Base-by-base conservation (phyloP, 2,797 vertebrate species). In the Picus viridis region DNA sequence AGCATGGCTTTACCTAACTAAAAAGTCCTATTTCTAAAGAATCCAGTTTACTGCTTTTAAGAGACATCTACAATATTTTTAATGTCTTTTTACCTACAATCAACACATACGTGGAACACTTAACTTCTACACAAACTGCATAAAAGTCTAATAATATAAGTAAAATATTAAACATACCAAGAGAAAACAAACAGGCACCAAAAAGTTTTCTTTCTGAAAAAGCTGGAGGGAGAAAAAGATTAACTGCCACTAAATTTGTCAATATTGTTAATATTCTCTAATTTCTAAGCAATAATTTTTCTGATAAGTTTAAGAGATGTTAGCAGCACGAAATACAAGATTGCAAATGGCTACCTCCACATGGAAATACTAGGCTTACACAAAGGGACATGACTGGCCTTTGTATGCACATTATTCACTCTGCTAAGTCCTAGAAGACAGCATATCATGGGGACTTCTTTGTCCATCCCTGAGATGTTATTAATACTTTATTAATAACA, bases 101-200 rank as follows among this genome's bases (percentile, higher is more conserved):
- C 12, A 77, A 85, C 5, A 53, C 57, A 63, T 1, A 82, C 2
- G 34, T 1, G 1, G 7, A 86, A 20, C 30, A 59, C 18, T 73
- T 65, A 27, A 27, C 4, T 23, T 56, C 0, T 2, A 18, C 0
- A 0, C 8, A 51, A 51, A 29, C 15, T 58, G 43, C 16, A 24
- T 41, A 62, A 12, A 80, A 71, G 26, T 16, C 7, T 12, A 70
- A 69, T 16, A 23, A 70, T 22, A 26, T 6, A 67, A 29, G 22
- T 4, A 71, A 69, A 34, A 56, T 32, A 2, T n/a, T n/a, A 49
- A 69, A 8, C 4, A 24, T 62, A 57, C 19, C 3, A 67, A 30
- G 7, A 8, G 23, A 61, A 43, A 43, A 43, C 14, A 56, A 79
- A 90, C 24, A 70, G 18, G 15, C 24, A 62, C 3, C 10, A 83